Percentiles rank a stretch among this genome's conserved stretches.
Evolutionary conservation across 2,113 vertebrate species (phyloP).

Genomic region (Gambusia affinis): DNA sequence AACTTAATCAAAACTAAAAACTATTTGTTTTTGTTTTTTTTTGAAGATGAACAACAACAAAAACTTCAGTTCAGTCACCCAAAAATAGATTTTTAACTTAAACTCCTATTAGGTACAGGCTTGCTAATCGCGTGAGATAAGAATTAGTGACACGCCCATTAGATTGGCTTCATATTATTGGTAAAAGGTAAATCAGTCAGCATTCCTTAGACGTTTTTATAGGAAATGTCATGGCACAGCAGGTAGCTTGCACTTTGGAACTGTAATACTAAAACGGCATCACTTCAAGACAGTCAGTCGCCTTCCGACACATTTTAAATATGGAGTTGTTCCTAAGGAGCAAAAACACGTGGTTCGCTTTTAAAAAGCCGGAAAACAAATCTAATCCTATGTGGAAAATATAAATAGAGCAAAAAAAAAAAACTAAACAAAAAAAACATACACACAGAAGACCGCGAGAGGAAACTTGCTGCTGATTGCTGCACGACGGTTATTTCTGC

Average conservation of each 20-base stretch:
- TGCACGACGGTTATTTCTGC: constrained; percentile 36
- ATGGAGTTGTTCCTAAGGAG: constrained; percentile 21
- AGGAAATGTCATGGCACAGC: constrained; percentile 65
- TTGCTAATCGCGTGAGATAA: constrained; percentile 5
- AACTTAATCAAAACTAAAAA: constrained; percentile 17
- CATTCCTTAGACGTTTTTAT: neutral
- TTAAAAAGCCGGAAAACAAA: neutral
- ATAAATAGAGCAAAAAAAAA: constrained; percentile 33
- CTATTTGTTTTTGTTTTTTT: neutral
- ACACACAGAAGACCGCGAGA: constrained; percentile 19
- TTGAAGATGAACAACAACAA: neutral
- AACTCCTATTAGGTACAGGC: constrained; percentile 6
- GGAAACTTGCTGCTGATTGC: constrained; percentile 43
- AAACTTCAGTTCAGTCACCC: neutral
- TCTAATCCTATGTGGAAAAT: constrained; percentile 24
- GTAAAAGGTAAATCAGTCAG: constrained; percentile 11
- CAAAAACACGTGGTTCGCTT: neutral
- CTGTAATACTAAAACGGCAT: constrained; percentile 35
- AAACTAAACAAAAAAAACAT: constrained; percentile 25
- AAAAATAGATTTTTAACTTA: constrained; percentile 9
- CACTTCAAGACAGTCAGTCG: constrained; percentile 36
- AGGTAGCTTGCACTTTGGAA: constrained; percentile 74
- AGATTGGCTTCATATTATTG: constrained; percentile 12
- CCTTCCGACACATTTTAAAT: constrained; percentile 68
- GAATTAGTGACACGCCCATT: constrained; percentile 26